phyloP scores from a whole-genome alignment of 2,888 invertebrate species.

The Drosophila monieri region DNA sequence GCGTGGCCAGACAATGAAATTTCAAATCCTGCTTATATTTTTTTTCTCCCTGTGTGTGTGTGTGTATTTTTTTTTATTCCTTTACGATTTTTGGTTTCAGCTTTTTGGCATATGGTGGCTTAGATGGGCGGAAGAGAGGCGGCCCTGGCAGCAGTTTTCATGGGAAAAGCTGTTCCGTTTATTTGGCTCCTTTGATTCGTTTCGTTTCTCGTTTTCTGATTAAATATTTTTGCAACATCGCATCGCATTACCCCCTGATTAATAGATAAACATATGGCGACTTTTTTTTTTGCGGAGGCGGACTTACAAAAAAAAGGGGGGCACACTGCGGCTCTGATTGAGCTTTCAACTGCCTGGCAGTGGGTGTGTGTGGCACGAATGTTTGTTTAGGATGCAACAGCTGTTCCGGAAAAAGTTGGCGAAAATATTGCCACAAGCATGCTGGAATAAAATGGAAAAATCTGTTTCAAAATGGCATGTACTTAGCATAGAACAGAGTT shows the following conservation, averaged over 20 bases:
- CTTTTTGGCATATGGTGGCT: constrained; percentile 50
- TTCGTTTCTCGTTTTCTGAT: constrained; percentile 36
- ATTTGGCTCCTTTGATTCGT: constrained; percentile 18
- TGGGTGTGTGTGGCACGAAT: constrained; percentile 12
- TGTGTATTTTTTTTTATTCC: constrained; percentile 5
- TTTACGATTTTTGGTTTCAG: constrained; percentile 41
- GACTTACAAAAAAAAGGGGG: neutral
- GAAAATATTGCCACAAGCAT: constrained; percentile 7
- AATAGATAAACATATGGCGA: constrained; percentile 48
- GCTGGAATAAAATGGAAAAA: neutral
- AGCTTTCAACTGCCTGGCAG: constrained; percentile 21
- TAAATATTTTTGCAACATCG: constrained; percentile 42
- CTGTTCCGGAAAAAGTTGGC: constrained; percentile 12
- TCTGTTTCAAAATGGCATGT: neutral
- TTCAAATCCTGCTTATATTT: constrained; percentile 47
- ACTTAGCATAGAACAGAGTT: neutral
- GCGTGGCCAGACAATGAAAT: constrained; percentile 57
- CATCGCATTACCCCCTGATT: constrained; percentile 48
- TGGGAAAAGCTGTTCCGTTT: constrained; percentile 38
- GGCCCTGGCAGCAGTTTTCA: too few relatives aligned
- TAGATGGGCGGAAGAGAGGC: neutral
- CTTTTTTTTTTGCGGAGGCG: constrained; percentile 1
- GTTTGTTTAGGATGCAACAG: constrained; percentile 44
- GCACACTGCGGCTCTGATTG: constrained; percentile 23
- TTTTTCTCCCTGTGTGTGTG: constrained; percentile 1